phyloP scores from a whole-genome alignment of 1,140 invertebrate genomes.

The Aphelenchoides fujianensis region DNA sequence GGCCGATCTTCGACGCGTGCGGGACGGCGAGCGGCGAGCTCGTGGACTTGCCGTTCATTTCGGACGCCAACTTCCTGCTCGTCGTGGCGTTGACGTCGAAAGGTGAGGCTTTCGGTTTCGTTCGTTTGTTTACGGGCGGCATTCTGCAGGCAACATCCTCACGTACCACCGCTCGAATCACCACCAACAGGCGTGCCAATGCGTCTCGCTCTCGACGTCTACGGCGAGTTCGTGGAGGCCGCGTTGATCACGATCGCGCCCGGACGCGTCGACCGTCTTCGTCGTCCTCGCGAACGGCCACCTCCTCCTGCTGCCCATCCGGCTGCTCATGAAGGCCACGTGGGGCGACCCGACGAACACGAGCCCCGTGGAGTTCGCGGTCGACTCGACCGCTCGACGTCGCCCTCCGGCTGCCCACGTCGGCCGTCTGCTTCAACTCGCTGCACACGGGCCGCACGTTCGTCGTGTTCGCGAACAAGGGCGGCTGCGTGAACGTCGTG shows the following conservation, averaged over 20 bases:
- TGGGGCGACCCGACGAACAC: constrained; percentile 19
- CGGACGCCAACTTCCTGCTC: constrained; percentile 41
- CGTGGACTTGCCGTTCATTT: constrained; percentile 34
- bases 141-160: constrained; percentile 13
- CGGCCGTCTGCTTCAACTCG: constrained; percentile 32
- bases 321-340: constrained; percentile 25
- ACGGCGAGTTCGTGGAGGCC: constrained; percentile 12
- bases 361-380: constrained; percentile 23
- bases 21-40: background rate
- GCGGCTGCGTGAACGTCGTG: constrained; percentile 33
- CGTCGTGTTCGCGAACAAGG: constrained; percentile 33
- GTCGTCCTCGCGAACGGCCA: constrained; percentile 25
- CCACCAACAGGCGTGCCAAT: background rate
- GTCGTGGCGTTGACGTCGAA: constrained; percentile 38
- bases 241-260: constrained; percentile 20
- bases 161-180: background rate
- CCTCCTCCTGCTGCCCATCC: constrained; percentile 30
- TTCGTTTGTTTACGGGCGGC: background rate
- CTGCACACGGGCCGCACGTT: constrained; percentile 16
- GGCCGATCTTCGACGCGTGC: background rate
- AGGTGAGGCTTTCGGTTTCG: constrained; percentile 31
- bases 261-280: constrained; percentile 29
- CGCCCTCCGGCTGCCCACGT: constrained; percentile 22
- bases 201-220: constrained; percentile 14
- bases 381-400: constrained; percentile 15